Evolutionary conservation across 2,888 invertebrate genomes (phyloP), one percentile per base, ranked within the genome.

Genomic region (Athetis lepigone): DNA sequence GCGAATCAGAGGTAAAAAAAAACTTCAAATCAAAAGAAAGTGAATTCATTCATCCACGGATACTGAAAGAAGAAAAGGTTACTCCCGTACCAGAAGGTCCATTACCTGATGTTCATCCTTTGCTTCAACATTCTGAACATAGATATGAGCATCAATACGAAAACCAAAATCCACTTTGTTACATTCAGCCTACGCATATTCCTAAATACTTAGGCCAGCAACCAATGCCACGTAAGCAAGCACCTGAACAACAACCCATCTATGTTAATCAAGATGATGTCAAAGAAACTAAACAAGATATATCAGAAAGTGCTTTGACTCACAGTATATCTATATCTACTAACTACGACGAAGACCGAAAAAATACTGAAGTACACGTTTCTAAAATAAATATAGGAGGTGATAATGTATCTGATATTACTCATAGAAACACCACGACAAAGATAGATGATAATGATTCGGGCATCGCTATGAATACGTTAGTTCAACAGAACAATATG

Each of bases 101-200:
- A 7, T 82, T 94, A 51, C 95, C 91, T 55, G 94, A 92, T 79
- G 92, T 90, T 50, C 97, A 97, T 90, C 97, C 97, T 3, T 90
- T 97, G 54, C 90, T 97, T 19, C 97, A 97, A 83, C 97, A 98
- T 89, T 97, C 97, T 0, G 97, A 97, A 84, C 97, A 97, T 85
- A 96, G 97, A 64, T 97, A 96, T 83, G 97, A 97, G 85, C 96
- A 95, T 59, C 94, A 95, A 61, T 96, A 96, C 75, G 95, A 96
- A 82, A 93, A 95, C 73, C 91, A 95, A 85, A 95, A 95, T 73
- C 95, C 95, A 33, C 86, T 95, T 23, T 94, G 95, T 73, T 92
- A 95, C 59, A 92, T 95, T 36, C 95, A 96, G 79, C 96, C 96
- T 8, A 95, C 96, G 13, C 96, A 96, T 83, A 95, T 96, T 76